phyloP scores from a whole-genome alignment of 2,797 vertebrate genomes.

The Aulostomus chinensis region DNA sequence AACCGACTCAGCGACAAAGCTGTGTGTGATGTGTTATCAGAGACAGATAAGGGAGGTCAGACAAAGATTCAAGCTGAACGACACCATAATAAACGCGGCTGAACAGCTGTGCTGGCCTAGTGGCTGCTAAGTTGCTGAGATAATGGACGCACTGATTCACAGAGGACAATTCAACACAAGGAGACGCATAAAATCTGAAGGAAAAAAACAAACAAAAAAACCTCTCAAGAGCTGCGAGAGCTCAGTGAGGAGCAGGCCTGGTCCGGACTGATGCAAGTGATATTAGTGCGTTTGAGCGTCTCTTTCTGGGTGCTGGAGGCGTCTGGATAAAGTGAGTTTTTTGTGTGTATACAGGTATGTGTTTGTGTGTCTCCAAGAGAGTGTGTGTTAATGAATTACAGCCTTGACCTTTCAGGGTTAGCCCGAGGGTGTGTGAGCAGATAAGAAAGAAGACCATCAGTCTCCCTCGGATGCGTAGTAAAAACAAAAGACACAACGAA shows the following conservation, averaged over 20 bases:
- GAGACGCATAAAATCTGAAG: too few species aligned
- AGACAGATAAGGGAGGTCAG: constrained; percentile 63
- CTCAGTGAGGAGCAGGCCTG: neutral
- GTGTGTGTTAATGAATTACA: constrained; percentile 67
- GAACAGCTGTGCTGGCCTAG: constrained; percentile 21
- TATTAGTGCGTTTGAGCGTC: constrained; percentile 17
- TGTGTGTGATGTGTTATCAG: constrained; percentile 49
- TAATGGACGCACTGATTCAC: constrained; percentile 21
- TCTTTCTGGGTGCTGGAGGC: constrained; percentile 40
- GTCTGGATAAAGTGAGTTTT: constrained; percentile 14
- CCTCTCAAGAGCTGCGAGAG: neutral
- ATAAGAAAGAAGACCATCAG: constrained; percentile 47
- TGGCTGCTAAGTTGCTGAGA: constrained; percentile 4
- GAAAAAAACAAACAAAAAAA: too few species aligned
- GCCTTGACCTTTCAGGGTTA: constrained; percentile 55
- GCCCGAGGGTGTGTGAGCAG: constrained; percentile 40
- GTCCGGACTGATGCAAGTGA: constrained; percentile 4
- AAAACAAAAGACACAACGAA: constrained; percentile 4
- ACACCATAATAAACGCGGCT: constrained; percentile 58
- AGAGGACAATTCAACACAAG: constrained; percentile 16
- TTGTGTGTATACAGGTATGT: neutral
- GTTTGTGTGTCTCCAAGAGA: constrained; percentile 19
- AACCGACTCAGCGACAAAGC: constrained; percentile 15
- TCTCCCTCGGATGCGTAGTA: constrained; percentile 11
- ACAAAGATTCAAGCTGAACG: constrained; percentile 34